Base-by-base conservation (phyloP, 2,113 vertebrate species). In the Sula dactylatra region DNA sequence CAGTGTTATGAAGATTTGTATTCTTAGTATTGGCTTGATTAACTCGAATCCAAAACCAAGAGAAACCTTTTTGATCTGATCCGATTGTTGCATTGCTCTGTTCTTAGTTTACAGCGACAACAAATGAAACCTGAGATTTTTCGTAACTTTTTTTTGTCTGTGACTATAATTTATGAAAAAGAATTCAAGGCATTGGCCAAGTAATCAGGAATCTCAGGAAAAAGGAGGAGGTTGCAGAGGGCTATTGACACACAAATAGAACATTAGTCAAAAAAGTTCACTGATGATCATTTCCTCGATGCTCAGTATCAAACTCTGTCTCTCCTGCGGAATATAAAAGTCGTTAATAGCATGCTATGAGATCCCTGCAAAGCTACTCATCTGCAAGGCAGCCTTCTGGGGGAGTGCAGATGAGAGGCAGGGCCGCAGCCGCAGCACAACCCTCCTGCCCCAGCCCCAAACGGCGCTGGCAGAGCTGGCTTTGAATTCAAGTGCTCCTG, bases 331-430 rank as follows among this genome's bases (percentile, higher is more conserved):
- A 70, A 13, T 6, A 22, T 3, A 34, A 12, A 56, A 85, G 36
- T 26, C 3, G 0, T 8, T 8, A 40, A 24, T 10, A 56, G 49
- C 26, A 25, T 1, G n/a, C 31, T 11, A 1, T 5, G 11, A 32
- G 62, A 45, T 29, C 10, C 21, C n/a, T 27, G 66, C n/a, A 36
- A 31, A 59, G 65, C 38, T 65, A 31, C 42, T 25, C 52, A 61
- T 45, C 16, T 10, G 26, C 47, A 9, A 42, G 40, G 52, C 34
- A 52, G 45, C n/a, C 25, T 50, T 19, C 5, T 8, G 29, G 29
- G 29, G 45, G 27, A n/a, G 19, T n/a, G 40, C 36, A 40, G 44
- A 11, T 0, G 6, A 40, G 45, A 55, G 54, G 54, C 55, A 74
- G 55, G 22, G 27, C 40, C 45, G 9, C 31, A 32, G 86, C 44